phyloP scores from a whole-genome alignment of 2,888 invertebrate genomes.

The Pyrrhia umbra region DNA sequence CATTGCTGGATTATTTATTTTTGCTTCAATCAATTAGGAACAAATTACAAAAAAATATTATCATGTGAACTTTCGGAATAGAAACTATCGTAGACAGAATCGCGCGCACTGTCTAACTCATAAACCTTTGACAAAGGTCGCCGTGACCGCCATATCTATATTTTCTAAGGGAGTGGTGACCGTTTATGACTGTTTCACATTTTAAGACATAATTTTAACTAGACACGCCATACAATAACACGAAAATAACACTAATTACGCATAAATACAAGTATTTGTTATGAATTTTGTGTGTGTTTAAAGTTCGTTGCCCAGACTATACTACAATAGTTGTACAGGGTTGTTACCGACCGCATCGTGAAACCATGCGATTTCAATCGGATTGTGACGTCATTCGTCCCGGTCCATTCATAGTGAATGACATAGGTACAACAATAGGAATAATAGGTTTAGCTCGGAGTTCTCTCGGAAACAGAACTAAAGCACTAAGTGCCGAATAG shows the following conservation, averaged over 20 bases:
- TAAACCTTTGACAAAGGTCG: slow-evolving; percentile 37
- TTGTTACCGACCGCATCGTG: slow-evolving; percentile 7
- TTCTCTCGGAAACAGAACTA: neutral
- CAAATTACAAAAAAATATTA: too few relatives aligned
- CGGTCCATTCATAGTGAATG: slow-evolving; percentile 12
- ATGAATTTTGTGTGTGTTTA: slow-evolving; percentile 28
- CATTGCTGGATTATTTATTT: too few relatives aligned
- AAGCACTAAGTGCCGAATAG: neutral
- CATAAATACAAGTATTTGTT: slow-evolving; percentile 39
- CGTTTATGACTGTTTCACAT: slow-evolving; percentile 35
- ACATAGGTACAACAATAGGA: slow-evolving; percentile 20
- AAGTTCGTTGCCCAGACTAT: slow-evolving; percentile 31
- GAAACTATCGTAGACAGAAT: neutral
- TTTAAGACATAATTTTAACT: slow-evolving; percentile 25
- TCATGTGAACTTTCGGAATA: too few relatives aligned
- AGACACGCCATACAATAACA: slow-evolving; percentile 25
- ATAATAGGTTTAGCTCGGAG: slow-evolving; percentile 2
- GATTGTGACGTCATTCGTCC: slow-evolving; percentile 21
- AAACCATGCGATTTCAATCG: slow-evolving; percentile 10
- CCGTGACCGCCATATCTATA: slow-evolving; percentile 35
- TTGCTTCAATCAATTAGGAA: too few relatives aligned
- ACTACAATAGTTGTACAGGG: slow-evolving; percentile 15
- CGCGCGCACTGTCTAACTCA: slow-evolving; percentile 1
- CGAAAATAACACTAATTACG: slow-evolving; percentile 38
- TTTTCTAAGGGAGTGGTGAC: slow-evolving; percentile 32